Base-by-base conservation (phyloP, 1,140 invertebrate species). In the Hyphantria cunea region DNA sequence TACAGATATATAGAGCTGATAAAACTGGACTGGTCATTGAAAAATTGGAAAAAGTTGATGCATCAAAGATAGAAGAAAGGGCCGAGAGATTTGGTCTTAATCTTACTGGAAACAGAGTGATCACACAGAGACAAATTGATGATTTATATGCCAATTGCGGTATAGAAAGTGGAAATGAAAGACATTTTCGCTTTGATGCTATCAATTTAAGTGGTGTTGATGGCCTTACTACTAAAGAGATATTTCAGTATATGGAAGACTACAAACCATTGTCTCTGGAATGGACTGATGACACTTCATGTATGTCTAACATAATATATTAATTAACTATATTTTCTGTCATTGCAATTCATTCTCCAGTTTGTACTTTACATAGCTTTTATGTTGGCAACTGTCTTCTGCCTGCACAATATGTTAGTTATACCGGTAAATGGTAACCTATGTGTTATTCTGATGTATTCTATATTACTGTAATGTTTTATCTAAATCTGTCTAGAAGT, bases 251-350 rank as follows among this genome's bases (percentile, higher is more conserved):
- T 85, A 95, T 97, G 75, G 91, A 93, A 80, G 93, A 95, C 66
- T 96, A 95, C 90, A 92, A 93, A 55, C 95, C 96, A 37, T 89
- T 93, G 5, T 93, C 93, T 0, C 92, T 97, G 41, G 96, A 97
- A 87, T 96, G 95, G 95, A 94, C 97, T 56, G 95, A 95, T 92
- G 94, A 96, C 82, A 86, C 92, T 54, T 95, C 95, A 61, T 97
- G 96, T 95, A 44, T 13, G 41, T 44, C 8, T 11, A 37, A 11
- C 11, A 11, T n/a, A 34, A 34, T 34, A 34, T 34, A n/a, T n/a
- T n/a, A n/a, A n/a, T n/a, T n/a, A n/a, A n/a, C n/a, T n/a, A n/a
- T n/a, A n/a, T n/a, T n/a, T n/a, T n/a, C n/a, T n/a, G n/a, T n/a
- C n/a, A n/a, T n/a, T n/a, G n/a, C n/a, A n/a, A n/a, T n/a, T n/a